Conservation (phyloP, 1,140 invertebrate species). For the Hesperophylax magnus region DNA sequence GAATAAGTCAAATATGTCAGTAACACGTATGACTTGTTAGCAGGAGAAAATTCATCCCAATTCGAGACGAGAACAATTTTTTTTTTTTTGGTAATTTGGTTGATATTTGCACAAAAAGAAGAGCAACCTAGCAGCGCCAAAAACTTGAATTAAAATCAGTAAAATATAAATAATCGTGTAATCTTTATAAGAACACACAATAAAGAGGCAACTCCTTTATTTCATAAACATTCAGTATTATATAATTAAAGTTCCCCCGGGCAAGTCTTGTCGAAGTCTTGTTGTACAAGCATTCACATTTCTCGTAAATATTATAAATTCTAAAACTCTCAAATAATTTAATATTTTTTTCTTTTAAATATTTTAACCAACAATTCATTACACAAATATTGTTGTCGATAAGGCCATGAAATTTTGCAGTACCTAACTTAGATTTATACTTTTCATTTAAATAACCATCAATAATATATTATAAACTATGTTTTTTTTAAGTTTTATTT, state of each 20-base stretch:
- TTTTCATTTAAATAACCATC: slow-evolving; percentile 43
- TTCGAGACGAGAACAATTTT: too few species aligned
- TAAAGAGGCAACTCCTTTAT: slow-evolving; percentile 20
- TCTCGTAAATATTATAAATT: slow-evolving; percentile 31
- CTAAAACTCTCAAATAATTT: slow-evolving; percentile 44
- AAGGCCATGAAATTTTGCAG: slow-evolving; percentile 59
- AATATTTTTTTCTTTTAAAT: slow-evolving; percentile 37
- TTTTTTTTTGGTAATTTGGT: neutral
- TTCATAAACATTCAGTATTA: neutral
- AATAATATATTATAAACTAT: slow-evolving; percentile 45
- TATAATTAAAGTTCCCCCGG: slow-evolving; percentile 9
- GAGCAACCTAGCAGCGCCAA: neutral
- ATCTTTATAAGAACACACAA: slow-evolving; percentile 27
- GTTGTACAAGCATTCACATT: slow-evolving; percentile 51
- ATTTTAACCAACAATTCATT: slow-evolving; percentile 50
- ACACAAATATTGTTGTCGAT: slow-evolving; percentile 56
- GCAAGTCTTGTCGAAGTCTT: slow-evolving; percentile 54
- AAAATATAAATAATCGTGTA: slow-evolving; percentile 8
- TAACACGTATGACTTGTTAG: neutral
- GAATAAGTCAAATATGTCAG: neutral
- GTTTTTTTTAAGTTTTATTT: slow-evolving; percentile 9
- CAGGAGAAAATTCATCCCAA: neutral
- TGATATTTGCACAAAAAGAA: slow-evolving; percentile 25
- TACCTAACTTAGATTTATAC: slow-evolving; percentile 53
- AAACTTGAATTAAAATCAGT: neutral